Conservation (phyloP, 64 coral and sea anemone genomes). For the Porites lutea region DNA sequence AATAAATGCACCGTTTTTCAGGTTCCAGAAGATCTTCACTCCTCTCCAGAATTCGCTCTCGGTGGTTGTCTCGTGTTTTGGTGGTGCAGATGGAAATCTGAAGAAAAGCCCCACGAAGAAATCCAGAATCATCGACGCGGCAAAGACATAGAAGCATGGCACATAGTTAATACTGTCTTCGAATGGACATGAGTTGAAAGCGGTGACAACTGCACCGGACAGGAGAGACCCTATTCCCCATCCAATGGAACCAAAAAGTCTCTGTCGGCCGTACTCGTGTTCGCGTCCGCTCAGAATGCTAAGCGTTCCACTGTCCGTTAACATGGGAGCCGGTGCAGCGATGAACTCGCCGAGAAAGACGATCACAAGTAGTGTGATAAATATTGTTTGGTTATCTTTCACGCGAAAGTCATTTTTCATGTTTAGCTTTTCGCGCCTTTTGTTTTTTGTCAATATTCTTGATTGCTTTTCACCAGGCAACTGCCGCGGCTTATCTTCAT, state of each 20-base stretch:
- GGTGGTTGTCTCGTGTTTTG: conserved; percentile 2
- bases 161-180: conserved; percentile 93
- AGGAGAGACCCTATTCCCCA: conserved; percentile 85
- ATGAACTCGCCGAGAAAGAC: conserved; percentile 83
- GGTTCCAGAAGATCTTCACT: conserved; percentile 78
- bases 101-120: conserved; percentile 81
- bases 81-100: conserved; percentile 29
- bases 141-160: conserved; percentile 84
- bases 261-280: conserved; percentile 81
- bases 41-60: conserved; percentile 62
- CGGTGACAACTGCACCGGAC: conserved; percentile 79
- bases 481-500: conserved; percentile 7
- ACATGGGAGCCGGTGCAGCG: conserved; percentile 86
- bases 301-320: conserved; percentile 86
- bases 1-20: conserved; percentile 87
- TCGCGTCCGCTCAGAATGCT: conserved; percentile 66
- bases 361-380: conserved; percentile 75
- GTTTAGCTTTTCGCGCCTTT: conserved; percentile 56
- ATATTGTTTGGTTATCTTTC: conserved; percentile 81
- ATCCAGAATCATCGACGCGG: conserved; percentile 72
- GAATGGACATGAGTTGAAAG: conserved; percentile 86
- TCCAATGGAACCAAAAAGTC: conserved; percentile 86
- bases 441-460: conserved; percentile 66
- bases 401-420: conserved; percentile 84
- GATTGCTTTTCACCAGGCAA: neutral